These are phyloP conservation scores for Peromyscus aztecus DNA, from an alignment of 2,797 vertebrate genomes.

Conservation along the genomic window DNA sequence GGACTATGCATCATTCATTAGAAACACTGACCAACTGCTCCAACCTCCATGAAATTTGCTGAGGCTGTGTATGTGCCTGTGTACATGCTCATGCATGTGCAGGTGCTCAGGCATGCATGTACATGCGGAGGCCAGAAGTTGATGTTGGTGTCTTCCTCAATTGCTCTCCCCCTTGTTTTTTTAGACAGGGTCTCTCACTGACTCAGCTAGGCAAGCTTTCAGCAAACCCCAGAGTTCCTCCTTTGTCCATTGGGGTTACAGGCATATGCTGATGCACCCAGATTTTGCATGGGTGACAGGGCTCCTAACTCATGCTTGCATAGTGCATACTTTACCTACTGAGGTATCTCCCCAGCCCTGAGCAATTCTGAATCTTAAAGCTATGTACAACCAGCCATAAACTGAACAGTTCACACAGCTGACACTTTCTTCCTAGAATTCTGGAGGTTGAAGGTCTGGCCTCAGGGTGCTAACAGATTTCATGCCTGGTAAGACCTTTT, in stretches of 20 bases:
- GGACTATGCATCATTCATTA: not conserved
- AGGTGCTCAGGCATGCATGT: not conserved
- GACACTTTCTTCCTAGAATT: not conserved
- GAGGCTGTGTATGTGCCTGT: not conserved
- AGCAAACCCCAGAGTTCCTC: not conserved
- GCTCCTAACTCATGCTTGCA: not conserved
- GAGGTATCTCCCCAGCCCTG: not conserved
- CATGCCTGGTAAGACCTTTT: not conserved
- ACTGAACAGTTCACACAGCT: not conserved
- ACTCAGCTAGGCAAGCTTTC: not conserved
- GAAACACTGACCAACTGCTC: not conserved
- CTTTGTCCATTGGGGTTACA: not conserved
- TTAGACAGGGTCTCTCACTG: no score
- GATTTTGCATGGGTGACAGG: not conserved
- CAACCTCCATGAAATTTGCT: constrained; percentile 3
- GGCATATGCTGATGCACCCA: not conserved
- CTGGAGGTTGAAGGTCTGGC: not conserved
- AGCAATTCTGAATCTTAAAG: constrained; percentile 27
- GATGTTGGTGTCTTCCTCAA: not conserved
- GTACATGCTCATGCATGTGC: not conserved
- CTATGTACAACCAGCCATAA: not conserved
- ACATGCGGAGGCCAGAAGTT: not conserved
- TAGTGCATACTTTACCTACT: not conserved
- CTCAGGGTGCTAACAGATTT: not conserved
- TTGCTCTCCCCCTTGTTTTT: not conserved